Conservation (phyloP, 2,797 vertebrate genomes). For the Fundulus diaphanus region DNA sequence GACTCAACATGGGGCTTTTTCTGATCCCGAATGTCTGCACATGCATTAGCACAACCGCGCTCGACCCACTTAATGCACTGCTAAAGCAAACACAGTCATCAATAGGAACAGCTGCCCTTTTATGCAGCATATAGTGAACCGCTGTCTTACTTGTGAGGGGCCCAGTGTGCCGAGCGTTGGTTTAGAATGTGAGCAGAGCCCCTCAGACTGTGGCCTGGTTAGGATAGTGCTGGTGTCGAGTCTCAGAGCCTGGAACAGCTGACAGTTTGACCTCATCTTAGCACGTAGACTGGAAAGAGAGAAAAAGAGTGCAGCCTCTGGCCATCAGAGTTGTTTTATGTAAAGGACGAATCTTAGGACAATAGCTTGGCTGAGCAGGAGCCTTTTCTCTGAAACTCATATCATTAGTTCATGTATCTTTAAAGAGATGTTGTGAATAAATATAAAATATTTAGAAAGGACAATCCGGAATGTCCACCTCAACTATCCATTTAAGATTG, state of each 20-base stretch:
- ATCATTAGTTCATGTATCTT: not conserved
- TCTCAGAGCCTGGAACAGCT: constrained; percentile 50
- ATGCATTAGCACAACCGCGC: constrained; percentile 59
- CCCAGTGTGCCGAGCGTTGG: constrained; percentile 29
- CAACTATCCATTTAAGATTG: not conserved
- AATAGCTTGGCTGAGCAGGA: constrained; percentile 1
- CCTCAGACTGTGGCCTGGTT: constrained; percentile 25
- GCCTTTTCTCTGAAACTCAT: not conserved
- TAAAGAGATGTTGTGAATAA: not conserved
- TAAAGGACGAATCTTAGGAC: constrained; percentile 1
- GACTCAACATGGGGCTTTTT: constrained; percentile 36
- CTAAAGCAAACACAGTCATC: constrained; percentile 64
- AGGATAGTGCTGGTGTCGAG: constrained; percentile 42
- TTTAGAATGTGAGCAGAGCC: not conserved
- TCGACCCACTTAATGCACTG: constrained; percentile 58
- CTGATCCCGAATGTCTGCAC: constrained; percentile 56
- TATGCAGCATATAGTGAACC: constrained; percentile 33
- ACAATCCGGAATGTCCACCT: not conserved
- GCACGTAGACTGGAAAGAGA: constrained; percentile 58
- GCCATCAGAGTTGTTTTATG: constrained; percentile 32
- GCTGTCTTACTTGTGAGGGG: constrained; percentile 43
- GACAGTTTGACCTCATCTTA: constrained; percentile 59
- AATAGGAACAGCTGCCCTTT: constrained; percentile 49
- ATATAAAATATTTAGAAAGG: constrained; percentile 4
- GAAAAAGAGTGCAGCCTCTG: constrained; percentile 37